Evolutionary conservation across 2,797 vertebrate genomes (phyloP), one percentile per base, ranked within the genome.

Genomic region (Chiroxiphia lanceolata): DNA sequence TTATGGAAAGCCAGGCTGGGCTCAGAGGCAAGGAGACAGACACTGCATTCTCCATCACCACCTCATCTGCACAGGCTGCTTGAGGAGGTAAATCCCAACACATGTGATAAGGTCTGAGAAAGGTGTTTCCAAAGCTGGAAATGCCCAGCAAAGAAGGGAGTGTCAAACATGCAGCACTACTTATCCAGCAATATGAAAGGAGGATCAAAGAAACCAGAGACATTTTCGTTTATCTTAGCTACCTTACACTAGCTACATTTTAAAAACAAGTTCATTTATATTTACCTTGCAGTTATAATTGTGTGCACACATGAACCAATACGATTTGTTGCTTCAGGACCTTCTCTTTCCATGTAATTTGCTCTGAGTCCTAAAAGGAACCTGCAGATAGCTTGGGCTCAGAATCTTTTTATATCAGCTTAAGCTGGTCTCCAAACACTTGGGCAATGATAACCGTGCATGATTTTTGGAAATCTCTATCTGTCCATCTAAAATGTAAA

Each of bases 401-500:
- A 47, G 17, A 64, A 71, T 34, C 45, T 53, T 81, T 79, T 74
- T 36, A 2, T 25, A n/a, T 26, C 12, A 57, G 67, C 36, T 50
- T 68, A 48, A 71, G 16, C 5, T 83, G 68, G 11, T 65, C 75
- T 85, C 61, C 31, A 78, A 85, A 68, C 42, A 34, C 45, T 44
- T n/a, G 33, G 68, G 14, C 34, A 81, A 61, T 71, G 38, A 36
- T 23, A 71, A 50, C 25, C 8, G 54, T 16, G 11, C 33, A 27
- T 68, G 31, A 33, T 59, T 95, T 65, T n/a, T 85, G 65, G 69
- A 83, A 72, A 60, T 25, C 42, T 64, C 36, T 79, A 2, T 77
- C 75, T 78, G 85, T 71, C 76, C 34, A 81, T 87, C 40, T 93
- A 56, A 94, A 89, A 91, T 81, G 67, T 48, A 88, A 72, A 92